Conservation (phyloP, 2,113 vertebrate genomes). For the Cygnus atratus region DNA sequence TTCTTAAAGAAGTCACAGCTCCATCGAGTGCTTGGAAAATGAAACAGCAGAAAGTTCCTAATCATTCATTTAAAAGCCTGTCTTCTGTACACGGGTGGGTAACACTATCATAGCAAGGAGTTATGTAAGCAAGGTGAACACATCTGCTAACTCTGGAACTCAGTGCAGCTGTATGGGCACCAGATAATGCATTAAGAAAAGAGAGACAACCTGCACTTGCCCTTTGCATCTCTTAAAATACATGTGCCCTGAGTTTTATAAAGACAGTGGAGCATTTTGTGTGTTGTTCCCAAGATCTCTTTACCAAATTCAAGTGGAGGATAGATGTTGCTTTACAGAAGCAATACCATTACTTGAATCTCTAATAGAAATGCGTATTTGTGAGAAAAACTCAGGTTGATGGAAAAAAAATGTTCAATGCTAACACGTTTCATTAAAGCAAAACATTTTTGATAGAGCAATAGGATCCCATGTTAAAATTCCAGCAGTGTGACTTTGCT, state of each 20-base stretch:
- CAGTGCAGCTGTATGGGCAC: not conserved
- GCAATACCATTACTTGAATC: not conserved
- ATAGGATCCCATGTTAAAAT: not conserved
- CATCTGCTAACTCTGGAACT: not conserved
- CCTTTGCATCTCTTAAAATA: not conserved
- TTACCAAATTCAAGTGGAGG: not conserved
- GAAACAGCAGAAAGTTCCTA: not conserved
- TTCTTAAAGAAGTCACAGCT: not conserved
- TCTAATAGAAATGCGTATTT: not conserved
- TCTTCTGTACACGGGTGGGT: not conserved
- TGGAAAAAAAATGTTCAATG: not conserved
- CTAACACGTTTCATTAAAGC: not conserved
- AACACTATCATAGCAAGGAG: not conserved
- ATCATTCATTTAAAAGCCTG: not conserved
- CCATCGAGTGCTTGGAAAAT: not conserved
- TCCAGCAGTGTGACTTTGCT: not conserved
- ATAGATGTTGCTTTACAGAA: not conserved
- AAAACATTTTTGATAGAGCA: not conserved
- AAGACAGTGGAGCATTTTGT: not conserved
- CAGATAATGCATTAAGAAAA: not conserved
- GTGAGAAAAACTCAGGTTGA: not conserved
- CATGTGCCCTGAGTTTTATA: not conserved
- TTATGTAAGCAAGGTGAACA: not conserved
- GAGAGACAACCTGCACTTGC: not conserved
- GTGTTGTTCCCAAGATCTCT: fast-evolving